Evolutionary conservation across 2,113 vertebrate genomes (phyloP).

Genomic region (Hypomesus transpacificus): DNA sequence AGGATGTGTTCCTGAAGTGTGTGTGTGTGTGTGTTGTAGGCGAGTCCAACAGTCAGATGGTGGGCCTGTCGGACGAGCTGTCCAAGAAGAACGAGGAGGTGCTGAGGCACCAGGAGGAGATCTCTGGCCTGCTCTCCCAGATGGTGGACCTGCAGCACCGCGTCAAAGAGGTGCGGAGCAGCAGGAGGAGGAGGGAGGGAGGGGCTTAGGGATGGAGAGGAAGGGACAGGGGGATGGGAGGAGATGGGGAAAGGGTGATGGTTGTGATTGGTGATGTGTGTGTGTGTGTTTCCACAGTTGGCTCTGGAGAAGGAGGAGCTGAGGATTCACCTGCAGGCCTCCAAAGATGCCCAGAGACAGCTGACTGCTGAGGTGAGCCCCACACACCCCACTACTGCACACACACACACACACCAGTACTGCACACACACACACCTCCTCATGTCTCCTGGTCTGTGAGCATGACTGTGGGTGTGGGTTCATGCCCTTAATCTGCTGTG

Average conservation of each 20-base stretch:
- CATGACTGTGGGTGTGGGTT: no score
- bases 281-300: slow-evolving; percentile 72
- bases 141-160: slow-evolving; percentile 93
- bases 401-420: background rate
- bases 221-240: background rate
- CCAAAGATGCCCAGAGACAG: slow-evolving; percentile 93
- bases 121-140: slow-evolving; percentile 88
- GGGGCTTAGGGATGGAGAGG: slow-evolving; percentile 55
- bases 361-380: slow-evolving; percentile 88
- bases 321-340: slow-evolving; percentile 92
- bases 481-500: no score
- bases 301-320: slow-evolving; percentile 97
- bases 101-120: slow-evolving; percentile 91
- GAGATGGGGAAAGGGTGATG: background rate
- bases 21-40: slow-evolving; percentile 64
- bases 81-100: slow-evolving; percentile 88
- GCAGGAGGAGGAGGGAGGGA: background rate
- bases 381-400: background rate
- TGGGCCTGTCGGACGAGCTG: slow-evolving; percentile 84
- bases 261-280: background rate
- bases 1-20: background rate
- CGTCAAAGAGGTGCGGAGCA: slow-evolving; percentile 79
- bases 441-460: background rate
- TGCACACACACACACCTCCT: slow-evolving; percentile 10
- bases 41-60: slow-evolving; percentile 93